Base-by-base conservation (phyloP, 1,140 invertebrate genomes). In the Hyphantria cunea region DNA sequence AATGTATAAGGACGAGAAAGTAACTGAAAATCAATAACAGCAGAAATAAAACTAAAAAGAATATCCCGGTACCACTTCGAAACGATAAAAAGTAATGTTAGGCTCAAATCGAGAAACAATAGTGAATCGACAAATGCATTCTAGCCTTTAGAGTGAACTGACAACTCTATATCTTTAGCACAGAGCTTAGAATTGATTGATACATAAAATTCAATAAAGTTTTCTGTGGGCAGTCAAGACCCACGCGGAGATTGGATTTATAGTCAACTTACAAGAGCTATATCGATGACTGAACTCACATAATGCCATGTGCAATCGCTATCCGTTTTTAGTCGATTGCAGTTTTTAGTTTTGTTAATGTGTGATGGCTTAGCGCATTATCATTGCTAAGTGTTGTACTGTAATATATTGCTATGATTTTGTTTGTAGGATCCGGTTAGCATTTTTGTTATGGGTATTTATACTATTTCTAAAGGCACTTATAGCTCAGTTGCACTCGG, bases 81-180 rank as follows among this genome's bases (percentile, higher is more conserved):
- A 54, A 64, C 77, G 66, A 80, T 82, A 82, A 82, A 82, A 82
- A 75, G 75, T 80, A 82, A 80, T 78, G 76, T 82, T 78, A 64
- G 53, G 70, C 60, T 66, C 70, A 74, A 70, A 80, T 79, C 75
- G 73, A 75, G 79, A 76, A 82, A 82, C 79, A 82, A 82, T 82
- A 73, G 72, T 72, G 67, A 71, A 51, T 58, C 34, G 64, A 49
- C 55, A 66, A 72, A 70, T 72, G 58, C 55, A 68, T 51, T 11
- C 42, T 34, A 12, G 37, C 54, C 32, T 17, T 7, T 50, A 25
- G 49, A 55, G 9, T 64, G 11, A 14, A 64, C 55, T 63, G 9
- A 33, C 14, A 47, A 68, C 62, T 59, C 34, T 61, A 48, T 9
- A 0, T 0, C 13, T 10, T 4, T 10, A 33, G 9, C 0, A 9